These are phyloP conservation scores for Labeo rohita DNA, from an alignment of 2,113 vertebrate species.

Conservation along the genomic window DNA sequence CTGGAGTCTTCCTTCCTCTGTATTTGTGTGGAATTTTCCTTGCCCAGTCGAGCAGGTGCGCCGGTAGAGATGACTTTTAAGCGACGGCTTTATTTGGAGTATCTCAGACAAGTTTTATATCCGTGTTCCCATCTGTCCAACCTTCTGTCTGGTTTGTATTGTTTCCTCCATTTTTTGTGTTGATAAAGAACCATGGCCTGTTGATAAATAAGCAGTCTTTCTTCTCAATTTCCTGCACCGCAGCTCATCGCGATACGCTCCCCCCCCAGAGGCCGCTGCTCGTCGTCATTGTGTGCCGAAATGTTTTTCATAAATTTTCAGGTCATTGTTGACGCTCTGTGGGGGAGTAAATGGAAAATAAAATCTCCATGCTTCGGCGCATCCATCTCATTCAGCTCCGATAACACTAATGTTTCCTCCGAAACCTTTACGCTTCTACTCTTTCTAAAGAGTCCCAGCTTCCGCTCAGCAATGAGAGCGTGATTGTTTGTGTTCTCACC, in stretches of 20 bases:
- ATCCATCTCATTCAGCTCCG: slow-evolving; percentile 39
- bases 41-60: slow-evolving; percentile 65
- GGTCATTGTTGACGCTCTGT: slow-evolving; percentile 32
- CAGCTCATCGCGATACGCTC: slow-evolving; percentile 19
- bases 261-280: slow-evolving; percentile 5
- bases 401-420: slow-evolving; percentile 29
- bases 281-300: slow-evolving; percentile 21
- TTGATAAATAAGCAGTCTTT: slow-evolving; percentile 26
- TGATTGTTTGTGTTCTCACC: slow-evolving; percentile 59
- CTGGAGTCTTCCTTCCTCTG: background rate
- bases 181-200: slow-evolving; percentile 17
- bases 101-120: slow-evolving; percentile 42
- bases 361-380: slow-evolving; percentile 27
- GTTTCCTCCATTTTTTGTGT: slow-evolving; percentile 23
- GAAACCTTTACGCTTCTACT: slow-evolving; percentile 35
- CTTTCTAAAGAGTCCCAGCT: slow-evolving; percentile 17
- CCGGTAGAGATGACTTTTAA: slow-evolving; percentile 17
- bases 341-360: slow-evolving; percentile 43
- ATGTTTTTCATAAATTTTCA: slow-evolving; percentile 31
- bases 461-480: slow-evolving; percentile 50
- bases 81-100: slow-evolving; percentile 65
- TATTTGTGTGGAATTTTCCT: slow-evolving; percentile 58
- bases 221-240: slow-evolving; percentile 1
- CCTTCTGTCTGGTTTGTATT: slow-evolving; percentile 42
- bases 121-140: slow-evolving; percentile 52